Conservation (phyloP, 2,797 vertebrate species). For the Dermochelys coriacea region DNA sequence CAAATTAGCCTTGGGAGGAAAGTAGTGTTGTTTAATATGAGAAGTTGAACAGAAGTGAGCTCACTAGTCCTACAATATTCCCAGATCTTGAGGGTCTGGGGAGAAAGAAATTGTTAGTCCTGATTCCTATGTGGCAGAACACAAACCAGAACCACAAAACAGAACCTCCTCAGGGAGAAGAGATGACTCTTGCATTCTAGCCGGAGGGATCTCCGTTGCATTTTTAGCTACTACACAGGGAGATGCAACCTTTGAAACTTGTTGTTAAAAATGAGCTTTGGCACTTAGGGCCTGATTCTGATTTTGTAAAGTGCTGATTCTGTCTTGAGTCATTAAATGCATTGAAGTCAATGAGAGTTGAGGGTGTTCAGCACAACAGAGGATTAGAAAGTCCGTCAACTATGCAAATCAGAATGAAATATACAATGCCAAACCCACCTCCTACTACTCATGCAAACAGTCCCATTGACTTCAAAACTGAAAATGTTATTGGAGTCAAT, state of each 20-base stretch:
- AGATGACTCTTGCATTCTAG: not conserved
- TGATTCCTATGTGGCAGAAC: not conserved
- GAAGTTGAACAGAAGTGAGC: not conserved
- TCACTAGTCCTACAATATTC: not conserved
- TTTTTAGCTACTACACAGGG: not conserved
- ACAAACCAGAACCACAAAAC: too few species aligned
- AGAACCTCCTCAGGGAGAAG: not conserved
- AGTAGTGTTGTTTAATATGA: not conserved
- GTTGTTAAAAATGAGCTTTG: not conserved
- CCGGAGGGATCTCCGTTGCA: slow-evolving; percentile 34
- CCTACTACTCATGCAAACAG: not conserved
- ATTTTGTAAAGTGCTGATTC: not conserved
- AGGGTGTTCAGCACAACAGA: too few species aligned
- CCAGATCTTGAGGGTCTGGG: not conserved
- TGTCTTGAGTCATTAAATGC: not conserved
- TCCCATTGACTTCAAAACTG: not conserved
- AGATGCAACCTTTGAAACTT: slow-evolving; percentile 6
- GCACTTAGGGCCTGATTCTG: fast-evolving
- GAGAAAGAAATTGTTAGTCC: not conserved
- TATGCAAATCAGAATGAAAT: not conserved
- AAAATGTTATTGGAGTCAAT: not conserved
- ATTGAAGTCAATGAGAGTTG: not conserved
- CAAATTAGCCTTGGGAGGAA: not conserved
- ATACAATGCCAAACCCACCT: not conserved
- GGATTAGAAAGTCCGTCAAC: not conserved